These are phyloP conservation scores for Vanacampus margaritifer DNA, from an alignment of 2,113 vertebrate genomes.

Conservation along the genomic window DNA sequence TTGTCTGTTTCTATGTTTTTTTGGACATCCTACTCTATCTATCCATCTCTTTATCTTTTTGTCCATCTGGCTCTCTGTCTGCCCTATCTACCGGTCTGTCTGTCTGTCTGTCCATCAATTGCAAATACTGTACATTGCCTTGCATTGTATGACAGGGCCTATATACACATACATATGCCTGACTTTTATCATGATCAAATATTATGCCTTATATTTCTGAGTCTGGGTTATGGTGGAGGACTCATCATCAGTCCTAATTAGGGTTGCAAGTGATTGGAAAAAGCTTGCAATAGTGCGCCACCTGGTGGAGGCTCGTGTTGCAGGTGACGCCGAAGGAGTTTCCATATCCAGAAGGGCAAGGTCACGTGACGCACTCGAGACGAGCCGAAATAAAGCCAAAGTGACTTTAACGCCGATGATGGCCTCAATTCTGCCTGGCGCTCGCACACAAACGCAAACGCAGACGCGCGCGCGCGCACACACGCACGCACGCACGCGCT, in stretches of 20 bases:
- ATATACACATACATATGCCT: too few relatives aligned
- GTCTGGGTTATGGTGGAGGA: too few relatives aligned
- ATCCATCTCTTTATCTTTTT: too few relatives aligned
- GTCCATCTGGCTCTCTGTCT: too few relatives aligned
- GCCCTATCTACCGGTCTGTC: too few relatives aligned
- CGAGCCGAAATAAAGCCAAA: not conserved
- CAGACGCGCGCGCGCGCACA: not conserved
- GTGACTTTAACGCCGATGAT: not conserved
- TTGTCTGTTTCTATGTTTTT: too few relatives aligned
- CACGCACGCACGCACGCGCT: not conserved
- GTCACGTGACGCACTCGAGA: not conserved
- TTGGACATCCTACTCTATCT: too few relatives aligned
- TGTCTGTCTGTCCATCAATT: too few relatives aligned
- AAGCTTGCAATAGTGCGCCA: constrained; percentile 59
- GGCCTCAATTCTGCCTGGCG: constrained; percentile 20
- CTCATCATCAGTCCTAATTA: too few relatives aligned
- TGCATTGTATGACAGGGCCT: too few relatives aligned
- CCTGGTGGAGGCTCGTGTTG: constrained; percentile 58
- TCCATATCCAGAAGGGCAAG: not conserved
- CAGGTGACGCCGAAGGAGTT: not conserved
- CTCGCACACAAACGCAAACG: constrained; percentile 32
- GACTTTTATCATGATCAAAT: too few relatives aligned
- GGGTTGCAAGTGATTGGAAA: not conserved
- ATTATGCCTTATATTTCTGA: not conserved
- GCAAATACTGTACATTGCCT: too few relatives aligned